These are phyloP conservation scores for Nemotelus pantherinus DNA, from an alignment of 2,888 invertebrate genomes.

Conservation along the genomic window DNA sequence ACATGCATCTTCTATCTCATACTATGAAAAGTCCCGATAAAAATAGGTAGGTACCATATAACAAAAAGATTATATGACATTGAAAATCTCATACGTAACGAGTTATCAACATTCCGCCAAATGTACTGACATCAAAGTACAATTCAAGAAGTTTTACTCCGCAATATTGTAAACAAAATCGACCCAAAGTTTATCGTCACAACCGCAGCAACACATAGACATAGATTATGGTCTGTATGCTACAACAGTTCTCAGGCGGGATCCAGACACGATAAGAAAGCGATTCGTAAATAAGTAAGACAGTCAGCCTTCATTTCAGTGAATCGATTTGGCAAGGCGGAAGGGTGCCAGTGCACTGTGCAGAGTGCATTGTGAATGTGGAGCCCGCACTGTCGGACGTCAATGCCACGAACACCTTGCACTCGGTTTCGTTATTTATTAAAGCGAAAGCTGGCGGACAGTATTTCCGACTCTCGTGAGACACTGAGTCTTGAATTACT, in stretches of 20 bases:
- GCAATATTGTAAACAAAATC: conserved; percentile 15
- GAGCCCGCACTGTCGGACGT: neutral
- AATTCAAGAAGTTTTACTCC: neutral
- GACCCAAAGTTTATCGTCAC: neutral
- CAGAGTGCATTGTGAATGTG: too few relatives aligned
- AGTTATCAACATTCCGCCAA: too few relatives aligned
- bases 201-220: too few relatives aligned
- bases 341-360: neutral
- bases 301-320: neutral
- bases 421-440: conserved; percentile 6
- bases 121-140: neutral
- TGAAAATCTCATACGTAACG: neutral
- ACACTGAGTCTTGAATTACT: too few relatives aligned
- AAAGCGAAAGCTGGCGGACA: too few relatives aligned
- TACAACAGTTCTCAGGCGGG: too few relatives aligned
- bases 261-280: too few relatives aligned
- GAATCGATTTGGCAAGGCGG: neutral
- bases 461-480: too few relatives aligned
- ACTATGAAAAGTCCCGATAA: too few relatives aligned
- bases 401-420: conserved; percentile 38
- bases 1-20: too few relatives aligned
- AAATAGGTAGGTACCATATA: neutral
- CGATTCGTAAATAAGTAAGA: too few relatives aligned
- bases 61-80: conserved; percentile 16
- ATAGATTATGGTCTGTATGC: too few relatives aligned